phyloP scores from a whole-genome alignment of 2,888 invertebrate species.

The Yponomeuta evonymella region DNA sequence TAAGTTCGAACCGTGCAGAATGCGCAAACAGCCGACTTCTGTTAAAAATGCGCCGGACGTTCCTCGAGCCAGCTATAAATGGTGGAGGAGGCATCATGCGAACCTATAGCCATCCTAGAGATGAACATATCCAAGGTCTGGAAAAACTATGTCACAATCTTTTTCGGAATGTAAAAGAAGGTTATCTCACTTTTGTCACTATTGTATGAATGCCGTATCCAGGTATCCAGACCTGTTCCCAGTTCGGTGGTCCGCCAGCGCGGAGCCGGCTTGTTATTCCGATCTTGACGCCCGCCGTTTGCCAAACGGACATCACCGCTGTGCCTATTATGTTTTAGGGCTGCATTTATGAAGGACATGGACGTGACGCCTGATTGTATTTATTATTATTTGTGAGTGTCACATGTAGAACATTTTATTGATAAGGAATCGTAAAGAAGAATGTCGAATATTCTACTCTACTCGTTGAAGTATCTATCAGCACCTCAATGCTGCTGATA shows the following conservation, averaged over 20 bases:
- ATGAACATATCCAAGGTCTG: too few species aligned
- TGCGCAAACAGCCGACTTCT: conserved; percentile 14
- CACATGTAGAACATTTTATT: too few species aligned
- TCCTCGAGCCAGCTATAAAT: neutral
- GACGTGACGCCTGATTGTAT: neutral
- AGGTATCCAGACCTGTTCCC: neutral
- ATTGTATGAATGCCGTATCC: neutral
- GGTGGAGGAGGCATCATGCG: neutral
- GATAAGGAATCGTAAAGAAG: too few species aligned
- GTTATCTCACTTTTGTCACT: too few species aligned
- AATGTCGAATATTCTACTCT: too few species aligned
- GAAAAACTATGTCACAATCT: too few species aligned
- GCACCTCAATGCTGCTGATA: too few species aligned
- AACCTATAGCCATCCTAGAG: too few species aligned
- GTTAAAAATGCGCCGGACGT: conserved; percentile 4
- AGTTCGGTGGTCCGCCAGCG: neutral
- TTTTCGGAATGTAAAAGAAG: too few species aligned
- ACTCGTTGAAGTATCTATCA: too few species aligned
- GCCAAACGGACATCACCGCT: conserved; percentile 1
- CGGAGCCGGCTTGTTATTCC: conserved; percentile 14
- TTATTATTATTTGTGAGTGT: neutral
- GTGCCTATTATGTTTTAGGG: neutral
- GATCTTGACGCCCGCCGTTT: conserved; percentile 7
- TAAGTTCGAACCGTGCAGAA: conserved; percentile 13
- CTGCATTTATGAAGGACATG: neutral